phyloP scores from a whole-genome alignment of 2,888 invertebrate genomes.

The Thymelicus sylvestris region DNA sequence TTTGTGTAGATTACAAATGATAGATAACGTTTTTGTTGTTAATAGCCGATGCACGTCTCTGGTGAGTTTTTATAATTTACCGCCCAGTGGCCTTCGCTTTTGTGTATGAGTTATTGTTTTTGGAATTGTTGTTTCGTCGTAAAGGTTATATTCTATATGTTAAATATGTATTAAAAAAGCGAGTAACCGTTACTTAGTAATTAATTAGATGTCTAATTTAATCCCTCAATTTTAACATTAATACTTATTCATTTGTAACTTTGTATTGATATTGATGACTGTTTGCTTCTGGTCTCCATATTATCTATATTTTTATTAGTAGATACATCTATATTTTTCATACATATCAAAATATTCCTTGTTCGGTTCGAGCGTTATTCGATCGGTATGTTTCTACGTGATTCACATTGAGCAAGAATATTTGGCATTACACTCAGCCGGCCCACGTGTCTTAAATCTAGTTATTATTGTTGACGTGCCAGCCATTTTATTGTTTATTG shows the following conservation, averaged over 20 bases:
- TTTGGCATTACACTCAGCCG: conserved; percentile 53
- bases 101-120: neutral
- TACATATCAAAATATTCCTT: neutral
- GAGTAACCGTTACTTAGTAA: no score
- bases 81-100: neutral
- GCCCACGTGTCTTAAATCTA: conserved; percentile 56
- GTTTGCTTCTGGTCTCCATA: neutral
- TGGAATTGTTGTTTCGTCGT: no score
- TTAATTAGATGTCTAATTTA: no score
- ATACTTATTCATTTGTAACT: no score
- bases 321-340: neutral
- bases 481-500: conserved; percentile 60
- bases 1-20: neutral
- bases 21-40: conserved; percentile 2
- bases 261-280: no score
- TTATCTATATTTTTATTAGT: no score
- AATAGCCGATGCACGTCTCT: neutral
- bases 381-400: conserved; percentile 37
- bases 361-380: conserved; percentile 10
- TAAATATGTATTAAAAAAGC: no score
- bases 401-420: conserved; percentile 51
- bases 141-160: no score
- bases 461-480: conserved; percentile 54
- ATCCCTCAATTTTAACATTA: no score
- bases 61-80: neutral